Conservation (phyloP, 1,140 invertebrate species). For the Aphelenchoides fujianensis region DNA sequence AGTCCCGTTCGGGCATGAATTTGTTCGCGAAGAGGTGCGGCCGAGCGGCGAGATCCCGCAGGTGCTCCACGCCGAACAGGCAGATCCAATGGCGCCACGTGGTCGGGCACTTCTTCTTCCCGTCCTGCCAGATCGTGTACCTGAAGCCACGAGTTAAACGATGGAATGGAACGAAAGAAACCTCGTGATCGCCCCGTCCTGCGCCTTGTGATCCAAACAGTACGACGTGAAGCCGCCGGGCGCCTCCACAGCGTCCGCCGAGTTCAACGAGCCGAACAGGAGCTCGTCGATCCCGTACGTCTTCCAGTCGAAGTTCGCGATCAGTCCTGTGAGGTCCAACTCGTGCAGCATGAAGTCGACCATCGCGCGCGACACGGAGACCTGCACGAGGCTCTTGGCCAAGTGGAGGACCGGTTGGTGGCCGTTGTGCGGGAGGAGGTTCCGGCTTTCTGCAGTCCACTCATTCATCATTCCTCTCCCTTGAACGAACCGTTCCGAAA, state of each 20-base stretch:
- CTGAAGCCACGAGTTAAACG: background rate
- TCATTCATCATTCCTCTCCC: background rate
- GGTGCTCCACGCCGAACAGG: constrained; percentile 38
- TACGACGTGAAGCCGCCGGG: constrained; percentile 42
- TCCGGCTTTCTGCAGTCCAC: background rate
- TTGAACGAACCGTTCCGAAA: constrained; percentile 8
- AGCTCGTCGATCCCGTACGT: constrained; percentile 7
- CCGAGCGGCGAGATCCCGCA: constrained; percentile 28
- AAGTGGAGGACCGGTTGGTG: background rate
- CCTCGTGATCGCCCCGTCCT: background rate
- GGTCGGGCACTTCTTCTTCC: background rate
- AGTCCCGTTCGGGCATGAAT: constrained; percentile 37
- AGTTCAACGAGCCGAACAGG: constrained; percentile 26
- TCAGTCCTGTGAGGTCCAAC: constrained; percentile 24
- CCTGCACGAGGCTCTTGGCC: background rate
- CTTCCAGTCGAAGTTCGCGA: constrained; percentile 29
- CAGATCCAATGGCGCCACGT: constrained; percentile 12
- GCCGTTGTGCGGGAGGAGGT: background rate
- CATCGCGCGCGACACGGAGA: constrained; percentile 13
- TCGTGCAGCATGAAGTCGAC: constrained; percentile 41
- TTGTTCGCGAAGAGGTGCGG: constrained; percentile 46
- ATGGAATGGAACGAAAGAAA: background rate
- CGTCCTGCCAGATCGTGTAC: background rate
- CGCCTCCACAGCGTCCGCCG: constrained; percentile 32
- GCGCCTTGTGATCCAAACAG: constrained; percentile 22